Evolutionary conservation across 1,140 invertebrate species (phyloP).

Genomic region (Cryptotermes secundus): DNA sequence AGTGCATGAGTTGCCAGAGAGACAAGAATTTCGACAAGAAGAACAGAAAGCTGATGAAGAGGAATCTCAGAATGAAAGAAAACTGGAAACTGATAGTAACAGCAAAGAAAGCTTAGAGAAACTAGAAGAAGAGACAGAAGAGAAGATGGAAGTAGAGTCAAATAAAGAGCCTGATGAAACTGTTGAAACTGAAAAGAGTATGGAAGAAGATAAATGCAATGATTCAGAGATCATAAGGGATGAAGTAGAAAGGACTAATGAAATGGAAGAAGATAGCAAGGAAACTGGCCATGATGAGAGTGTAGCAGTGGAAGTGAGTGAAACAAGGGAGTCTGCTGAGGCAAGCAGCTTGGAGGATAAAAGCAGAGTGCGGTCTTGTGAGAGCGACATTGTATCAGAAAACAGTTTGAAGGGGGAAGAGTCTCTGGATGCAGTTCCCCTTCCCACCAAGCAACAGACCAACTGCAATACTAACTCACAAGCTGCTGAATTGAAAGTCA

Average conservation of each 20-base stretch:
- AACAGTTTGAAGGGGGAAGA: constrained; percentile 21
- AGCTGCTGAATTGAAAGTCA: constrained; percentile 62
- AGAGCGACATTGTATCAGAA: constrained; percentile 25
- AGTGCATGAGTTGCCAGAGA: constrained; percentile 44
- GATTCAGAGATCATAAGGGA: constrained; percentile 39
- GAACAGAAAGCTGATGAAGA: constrained; percentile 27
- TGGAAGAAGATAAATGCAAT: constrained; percentile 37
- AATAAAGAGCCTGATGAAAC: constrained; percentile 31
- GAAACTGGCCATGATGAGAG: not conserved
- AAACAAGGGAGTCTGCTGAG: constrained; percentile 28
- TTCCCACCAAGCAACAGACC: not conserved
- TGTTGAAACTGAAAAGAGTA: constrained; percentile 33
- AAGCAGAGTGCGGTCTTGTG: constrained; percentile 37
- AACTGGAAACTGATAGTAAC: constrained; percentile 34
- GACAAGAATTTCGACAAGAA: constrained; percentile 39
- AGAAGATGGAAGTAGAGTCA: constrained; percentile 23
- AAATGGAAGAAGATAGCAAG: constrained; percentile 35
- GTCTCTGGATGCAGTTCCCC: not conserved
- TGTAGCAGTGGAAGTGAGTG: constrained; percentile 6
- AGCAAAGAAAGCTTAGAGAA: constrained; percentile 36
- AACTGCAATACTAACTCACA: constrained; percentile 8
- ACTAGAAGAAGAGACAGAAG: constrained; percentile 31
- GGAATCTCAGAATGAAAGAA: constrained; percentile 20
- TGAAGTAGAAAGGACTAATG: constrained; percentile 27
- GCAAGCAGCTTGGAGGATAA: constrained; percentile 2